phyloP scores from a whole-genome alignment of 2,797 vertebrate species.

The Coluber constrictor region DNA sequence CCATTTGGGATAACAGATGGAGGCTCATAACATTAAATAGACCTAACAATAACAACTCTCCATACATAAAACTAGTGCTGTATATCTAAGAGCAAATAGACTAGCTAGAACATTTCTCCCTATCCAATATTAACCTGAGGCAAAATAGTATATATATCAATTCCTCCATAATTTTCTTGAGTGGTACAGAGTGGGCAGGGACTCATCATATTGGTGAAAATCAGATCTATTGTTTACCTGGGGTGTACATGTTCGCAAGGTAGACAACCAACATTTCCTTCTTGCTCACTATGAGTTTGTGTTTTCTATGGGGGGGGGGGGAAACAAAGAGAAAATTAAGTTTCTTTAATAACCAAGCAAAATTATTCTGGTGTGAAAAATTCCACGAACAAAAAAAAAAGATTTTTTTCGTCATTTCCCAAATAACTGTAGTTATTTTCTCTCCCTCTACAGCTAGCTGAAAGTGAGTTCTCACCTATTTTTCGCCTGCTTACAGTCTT shows the following conservation, averaged over 20 bases:
- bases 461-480: constrained; percentile 82
- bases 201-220: background rate
- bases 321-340: background rate
- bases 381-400: background rate
- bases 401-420: background rate
- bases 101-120: background rate
- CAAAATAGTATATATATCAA: background rate
- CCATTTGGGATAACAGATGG: background rate
- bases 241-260: background rate
- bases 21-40: background rate
- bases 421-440: constrained; percentile 24
- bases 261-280: background rate
- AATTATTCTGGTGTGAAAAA: background rate
- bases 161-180: background rate
- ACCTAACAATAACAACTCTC: background rate
- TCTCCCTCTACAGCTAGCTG: constrained; percentile 64
- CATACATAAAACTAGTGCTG: background rate
- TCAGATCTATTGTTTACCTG: background rate
- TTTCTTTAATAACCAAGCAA: background rate
- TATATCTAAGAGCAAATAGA: background rate
- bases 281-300: too few relatives aligned
- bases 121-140: background rate
- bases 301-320: background rate
- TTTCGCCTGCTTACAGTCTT: constrained; percentile 95
- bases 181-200: background rate